Evolutionary conservation across 2,888 invertebrate genomes (phyloP).

Genomic region (Erynnis tages): DNA sequence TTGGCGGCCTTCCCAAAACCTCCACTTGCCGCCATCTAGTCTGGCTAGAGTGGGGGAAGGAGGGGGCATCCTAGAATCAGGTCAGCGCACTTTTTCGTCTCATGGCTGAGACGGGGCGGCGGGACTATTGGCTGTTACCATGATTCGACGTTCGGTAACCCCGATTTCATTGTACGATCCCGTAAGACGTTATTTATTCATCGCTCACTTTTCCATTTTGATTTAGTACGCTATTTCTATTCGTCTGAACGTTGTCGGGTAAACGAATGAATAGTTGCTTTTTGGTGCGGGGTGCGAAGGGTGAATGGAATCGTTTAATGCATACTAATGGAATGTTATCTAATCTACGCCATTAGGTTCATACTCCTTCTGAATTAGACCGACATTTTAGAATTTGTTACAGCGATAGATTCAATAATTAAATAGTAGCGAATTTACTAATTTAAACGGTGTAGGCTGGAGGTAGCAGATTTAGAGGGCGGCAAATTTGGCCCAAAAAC

Average conservation of each 20-base stretch:
- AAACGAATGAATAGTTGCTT: not conserved
- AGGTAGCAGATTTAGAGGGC: too few species aligned
- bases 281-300: too few species aligned
- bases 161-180: constrained; percentile 22
- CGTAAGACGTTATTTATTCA: constrained; percentile 16
- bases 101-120: constrained; percentile 53
- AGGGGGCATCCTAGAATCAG: constrained; percentile 38
- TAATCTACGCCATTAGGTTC: too few species aligned
- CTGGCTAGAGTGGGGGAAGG: constrained; percentile 42
- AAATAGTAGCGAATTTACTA: too few species aligned
- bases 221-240: constrained; percentile 5
- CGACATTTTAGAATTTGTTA: too few species aligned
- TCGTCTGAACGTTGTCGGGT: not conserved
- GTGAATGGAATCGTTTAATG: too few species aligned
- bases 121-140: constrained; percentile 18
- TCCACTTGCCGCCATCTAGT: constrained; percentile 52
- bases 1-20: constrained; percentile 33
- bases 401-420: too few species aligned
- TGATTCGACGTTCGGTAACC: constrained; percentile 18
- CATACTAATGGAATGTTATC: too few species aligned
- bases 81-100: constrained; percentile 61
- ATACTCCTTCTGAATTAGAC: too few species aligned
- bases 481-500: too few species aligned
- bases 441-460: too few species aligned
- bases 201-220: constrained; percentile 8